A percentile compares a stretch with the other conserved stretches of the same genome.
These are phyloP conservation scores for Chromobotia macracanthus DNA, from an alignment of 2,797 vertebrate genomes.

Conservation along the genomic window DNA sequence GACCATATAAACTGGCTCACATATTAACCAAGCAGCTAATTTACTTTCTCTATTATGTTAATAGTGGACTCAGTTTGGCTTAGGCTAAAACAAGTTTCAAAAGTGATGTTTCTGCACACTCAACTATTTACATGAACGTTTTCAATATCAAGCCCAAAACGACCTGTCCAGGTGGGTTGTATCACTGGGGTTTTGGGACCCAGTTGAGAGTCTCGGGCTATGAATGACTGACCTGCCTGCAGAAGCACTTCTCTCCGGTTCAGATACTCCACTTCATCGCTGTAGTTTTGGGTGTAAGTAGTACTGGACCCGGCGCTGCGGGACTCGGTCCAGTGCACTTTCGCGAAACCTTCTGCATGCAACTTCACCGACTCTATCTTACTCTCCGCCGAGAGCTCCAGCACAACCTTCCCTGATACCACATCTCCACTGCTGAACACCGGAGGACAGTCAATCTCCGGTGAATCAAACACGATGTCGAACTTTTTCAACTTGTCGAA, in stretches of 20 bases:
- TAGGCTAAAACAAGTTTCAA: neutral
- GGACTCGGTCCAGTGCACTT: constrained; percentile 95
- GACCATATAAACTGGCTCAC: neutral
- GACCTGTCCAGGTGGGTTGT: no score
- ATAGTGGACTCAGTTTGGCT: neutral
- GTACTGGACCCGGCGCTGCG: constrained; percentile 95
- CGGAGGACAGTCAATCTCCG: constrained; percentile 76
- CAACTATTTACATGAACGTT: no score
- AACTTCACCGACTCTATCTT: constrained; percentile 83
- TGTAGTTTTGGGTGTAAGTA: constrained; percentile 95
- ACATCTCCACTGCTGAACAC: constrained; percentile 89
- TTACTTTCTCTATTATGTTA: neutral
- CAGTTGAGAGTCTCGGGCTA: constrained; percentile 79
- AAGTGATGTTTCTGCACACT: neutral
- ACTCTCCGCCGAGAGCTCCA: constrained; percentile 79
- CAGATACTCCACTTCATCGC: constrained; percentile 93
- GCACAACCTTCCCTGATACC: constrained; percentile 86
- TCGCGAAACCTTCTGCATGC: constrained; percentile 87
- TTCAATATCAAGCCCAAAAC: no score
- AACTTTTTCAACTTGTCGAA: constrained; percentile 88
- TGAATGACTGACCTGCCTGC: constrained; percentile 85
- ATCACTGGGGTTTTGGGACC: no score
- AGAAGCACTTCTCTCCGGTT: constrained; percentile 86
- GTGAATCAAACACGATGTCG: constrained; percentile 81
- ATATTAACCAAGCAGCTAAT: neutral